Evolutionary conservation across 2,888 invertebrate genomes (phyloP), one percentile per base, ranked within the genome.

Genomic region (Drosophila anomelani): DNA sequence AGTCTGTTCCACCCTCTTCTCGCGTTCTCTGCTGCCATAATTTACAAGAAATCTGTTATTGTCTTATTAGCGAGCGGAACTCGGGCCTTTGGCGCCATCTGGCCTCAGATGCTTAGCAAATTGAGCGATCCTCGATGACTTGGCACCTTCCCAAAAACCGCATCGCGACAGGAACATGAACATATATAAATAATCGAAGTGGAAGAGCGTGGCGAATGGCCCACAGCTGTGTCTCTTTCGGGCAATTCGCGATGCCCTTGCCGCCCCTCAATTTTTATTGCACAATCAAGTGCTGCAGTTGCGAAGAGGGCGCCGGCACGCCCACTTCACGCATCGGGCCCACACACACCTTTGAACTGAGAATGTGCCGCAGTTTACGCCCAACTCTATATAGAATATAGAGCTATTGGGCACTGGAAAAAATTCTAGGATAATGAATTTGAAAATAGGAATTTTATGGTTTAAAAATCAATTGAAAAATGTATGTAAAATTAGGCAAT

Each of bases 71-170:
- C 64, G 64, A 43, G 66, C 54, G 60, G 66, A 68, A 75, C 54
- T 63, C 43, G 41, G 75, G 59, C 64, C 67, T 44, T 44, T 49
- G 58, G 85, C 79, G 77, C 85, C 85, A 87, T 78, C 79, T 85
- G 82, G 85, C 77, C 74, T 77, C 86, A 85, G 70, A 82, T 86
- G 89, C 85, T 87, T 78, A 79, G 89, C 89, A 86, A 86, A 86
- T 86, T 89, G 88, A 86, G 63, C 49, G 59, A 70, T 60, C 71
- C 56, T n/a, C 59, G 78, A 81, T 85, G 85, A 86, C 75, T 77
- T 84, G 76, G 84, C 88, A 88, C 84, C 84, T 85, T 88, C 68
- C 56, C 49, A 63, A 64, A 74, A 69, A 80, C 88, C 85, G 73
- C 83, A 85, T 58, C 75, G 81, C 86, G 77, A 83, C 76, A 80